These are phyloP conservation scores for Hyperoplus immaculatus DNA, from an alignment of 2,797 vertebrate genomes.

Conservation along the genomic window DNA sequence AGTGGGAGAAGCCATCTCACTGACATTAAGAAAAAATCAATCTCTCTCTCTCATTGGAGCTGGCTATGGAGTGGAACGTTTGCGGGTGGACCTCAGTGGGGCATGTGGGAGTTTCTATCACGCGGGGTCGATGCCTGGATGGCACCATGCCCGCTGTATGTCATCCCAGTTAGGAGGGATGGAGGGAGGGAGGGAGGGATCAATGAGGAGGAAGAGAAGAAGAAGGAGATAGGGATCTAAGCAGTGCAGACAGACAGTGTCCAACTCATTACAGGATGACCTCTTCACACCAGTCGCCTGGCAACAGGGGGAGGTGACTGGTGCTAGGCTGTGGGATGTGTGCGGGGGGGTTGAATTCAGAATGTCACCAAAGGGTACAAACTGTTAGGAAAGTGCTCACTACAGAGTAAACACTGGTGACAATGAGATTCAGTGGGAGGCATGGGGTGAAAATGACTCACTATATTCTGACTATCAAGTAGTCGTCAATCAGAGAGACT, in stretches of 20 bases:
- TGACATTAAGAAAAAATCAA: slow-evolving; percentile 79
- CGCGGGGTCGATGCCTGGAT: slow-evolving; percentile 75
- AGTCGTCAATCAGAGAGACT: background rate
- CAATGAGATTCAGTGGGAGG: background rate
- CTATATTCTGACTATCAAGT: background rate
- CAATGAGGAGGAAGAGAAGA: slow-evolving; percentile 63
- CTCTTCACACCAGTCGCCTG: slow-evolving; percentile 76
- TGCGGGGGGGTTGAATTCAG: slow-evolving; percentile 43
- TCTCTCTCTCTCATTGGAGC: slow-evolving; percentile 59
- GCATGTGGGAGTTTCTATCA: slow-evolving; percentile 72
- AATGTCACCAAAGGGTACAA: slow-evolving; percentile 61
- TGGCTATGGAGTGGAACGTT: slow-evolving; percentile 48
- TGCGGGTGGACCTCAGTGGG: slow-evolving; percentile 53
- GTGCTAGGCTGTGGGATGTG: slow-evolving; percentile 38
- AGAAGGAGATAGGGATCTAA: slow-evolving; percentile 53
- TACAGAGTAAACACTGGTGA: slow-evolving; percentile 36
- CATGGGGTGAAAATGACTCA: background rate
- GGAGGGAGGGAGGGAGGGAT: slow-evolving; percentile 41
- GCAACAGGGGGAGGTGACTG: slow-evolving; percentile 65
- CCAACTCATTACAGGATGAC: slow-evolving; percentile 80
- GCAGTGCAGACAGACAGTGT: slow-evolving; percentile 56
- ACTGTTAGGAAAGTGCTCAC: slow-evolving; percentile 27
- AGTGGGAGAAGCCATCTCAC: slow-evolving; percentile 47
- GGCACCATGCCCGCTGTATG: slow-evolving; percentile 69
- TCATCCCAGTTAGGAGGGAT: slow-evolving; percentile 53